phyloP scores from a whole-genome alignment of 2,113 vertebrate genomes.

The Eupsittula cactorum region DNA sequence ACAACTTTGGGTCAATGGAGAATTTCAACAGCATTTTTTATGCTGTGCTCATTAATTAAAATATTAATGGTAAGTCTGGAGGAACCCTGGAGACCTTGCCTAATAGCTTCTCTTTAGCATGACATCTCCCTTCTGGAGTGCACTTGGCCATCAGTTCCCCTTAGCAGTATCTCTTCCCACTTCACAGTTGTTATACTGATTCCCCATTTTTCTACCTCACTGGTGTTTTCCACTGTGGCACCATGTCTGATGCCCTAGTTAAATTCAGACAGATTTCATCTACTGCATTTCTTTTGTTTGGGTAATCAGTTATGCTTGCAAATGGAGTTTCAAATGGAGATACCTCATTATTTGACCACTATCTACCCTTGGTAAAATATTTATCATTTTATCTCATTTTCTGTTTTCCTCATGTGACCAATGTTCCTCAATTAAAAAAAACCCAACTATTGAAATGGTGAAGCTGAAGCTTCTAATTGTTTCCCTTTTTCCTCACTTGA shows the following conservation, averaged over 20 bases:
- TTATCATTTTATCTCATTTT: slow-evolving; percentile 42
- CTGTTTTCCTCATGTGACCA: neutral
- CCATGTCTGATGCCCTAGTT: neutral
- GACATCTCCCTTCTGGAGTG: neutral
- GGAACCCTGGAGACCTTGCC: neutral
- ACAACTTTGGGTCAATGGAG: neutral
- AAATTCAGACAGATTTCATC: slow-evolving; percentile 33
- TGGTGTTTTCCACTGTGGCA: neutral
- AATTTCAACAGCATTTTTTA: neutral
- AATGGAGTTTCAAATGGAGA: neutral
- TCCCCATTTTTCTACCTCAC: neutral
- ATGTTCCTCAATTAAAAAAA: neutral
- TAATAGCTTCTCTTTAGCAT: neutral
- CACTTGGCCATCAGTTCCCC: neutral
- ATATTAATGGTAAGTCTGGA: neutral
- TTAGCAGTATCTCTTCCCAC: neutral
- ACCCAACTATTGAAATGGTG: neutral
- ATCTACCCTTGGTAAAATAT: neutral
- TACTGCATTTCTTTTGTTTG: slow-evolving; percentile 20
- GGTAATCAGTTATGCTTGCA: neutral
- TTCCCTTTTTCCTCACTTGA: neutral
- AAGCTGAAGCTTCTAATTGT: neutral
- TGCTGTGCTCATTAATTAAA: neutral
- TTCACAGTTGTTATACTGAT: neutral
- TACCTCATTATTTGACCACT: neutral